Conservation (phyloP, 1,140 invertebrate genomes). For the Caenorhabditis elegans region DNA sequence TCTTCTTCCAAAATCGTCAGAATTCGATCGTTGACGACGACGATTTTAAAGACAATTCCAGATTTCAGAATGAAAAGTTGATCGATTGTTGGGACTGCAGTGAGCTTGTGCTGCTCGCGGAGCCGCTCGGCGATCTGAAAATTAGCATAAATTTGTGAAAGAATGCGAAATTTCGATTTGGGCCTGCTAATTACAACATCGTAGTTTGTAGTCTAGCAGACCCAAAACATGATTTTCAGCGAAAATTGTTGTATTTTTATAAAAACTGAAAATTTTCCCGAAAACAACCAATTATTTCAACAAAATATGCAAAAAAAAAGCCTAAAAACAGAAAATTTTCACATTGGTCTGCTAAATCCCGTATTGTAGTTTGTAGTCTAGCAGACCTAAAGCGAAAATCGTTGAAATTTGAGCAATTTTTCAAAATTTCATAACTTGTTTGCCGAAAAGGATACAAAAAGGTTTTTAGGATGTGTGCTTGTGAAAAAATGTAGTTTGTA, state of each 20-base stretch:
- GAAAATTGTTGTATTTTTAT: too few relatives aligned
- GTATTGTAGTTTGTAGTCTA: not conserved
- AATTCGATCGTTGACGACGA: constrained; percentile 34
- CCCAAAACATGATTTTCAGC: too few relatives aligned
- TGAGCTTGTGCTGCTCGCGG: not conserved
- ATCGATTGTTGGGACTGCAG: not conserved
- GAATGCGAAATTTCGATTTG: not conserved
- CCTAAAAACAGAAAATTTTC: too few relatives aligned
- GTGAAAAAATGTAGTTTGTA: too few relatives aligned
- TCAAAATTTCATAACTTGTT: too few relatives aligned
- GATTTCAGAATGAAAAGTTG: constrained; percentile 20
- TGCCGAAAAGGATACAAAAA: too few relatives aligned
- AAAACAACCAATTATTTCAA: too few relatives aligned
- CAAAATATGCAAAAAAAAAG: too few relatives aligned
- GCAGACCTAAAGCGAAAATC: too few relatives aligned
- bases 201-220: not conserved
- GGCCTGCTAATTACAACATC: not conserved
- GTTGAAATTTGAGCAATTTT: too few relatives aligned
- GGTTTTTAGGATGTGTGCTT: too few relatives aligned
- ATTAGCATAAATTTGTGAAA: not conserved
- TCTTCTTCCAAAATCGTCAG: constrained; percentile 11
- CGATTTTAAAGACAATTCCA: constrained; percentile 38
- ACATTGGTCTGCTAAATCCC: not conserved
- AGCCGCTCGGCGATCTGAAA: constrained; percentile 27
- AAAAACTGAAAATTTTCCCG: too few relatives aligned